These are phyloP conservation scores for Columba livia DNA, from an alignment of 2,113 vertebrate species.

Conservation along the genomic window DNA sequence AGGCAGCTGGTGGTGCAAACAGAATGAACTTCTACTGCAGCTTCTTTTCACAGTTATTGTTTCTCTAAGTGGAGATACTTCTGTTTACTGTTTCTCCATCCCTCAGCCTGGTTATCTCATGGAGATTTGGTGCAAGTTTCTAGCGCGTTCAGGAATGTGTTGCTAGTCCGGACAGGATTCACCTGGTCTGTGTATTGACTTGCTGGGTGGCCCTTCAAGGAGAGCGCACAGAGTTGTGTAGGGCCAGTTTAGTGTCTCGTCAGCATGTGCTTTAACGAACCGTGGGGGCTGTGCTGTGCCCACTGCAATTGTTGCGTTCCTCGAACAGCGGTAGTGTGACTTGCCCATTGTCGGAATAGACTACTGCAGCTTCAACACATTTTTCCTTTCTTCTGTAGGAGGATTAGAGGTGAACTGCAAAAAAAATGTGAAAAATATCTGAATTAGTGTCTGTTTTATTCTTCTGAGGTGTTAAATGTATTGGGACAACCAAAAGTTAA, in stretches of 20 bases:
- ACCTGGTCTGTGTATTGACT: not conserved
- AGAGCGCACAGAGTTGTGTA: not conserved
- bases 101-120: not conserved
- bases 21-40: not conserved
- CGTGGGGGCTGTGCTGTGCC: not conserved
- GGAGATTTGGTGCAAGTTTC: not conserved
- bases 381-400: not conserved
- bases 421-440: not conserved
- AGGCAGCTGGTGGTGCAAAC: not conserved
- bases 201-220: not conserved
- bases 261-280: rapidly evolving
- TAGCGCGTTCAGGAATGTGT: not conserved
- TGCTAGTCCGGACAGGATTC: constrained; percentile 36
- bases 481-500: not conserved
- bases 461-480: not conserved
- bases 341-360: not conserved
- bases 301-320: not conserved
- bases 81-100: not conserved
- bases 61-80: not conserved
- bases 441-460: not conserved
- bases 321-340: not conserved
- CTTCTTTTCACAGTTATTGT: not conserved
- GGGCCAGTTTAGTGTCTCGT: not conserved
- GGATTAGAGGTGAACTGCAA: not conserved
- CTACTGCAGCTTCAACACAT: not conserved